Evolutionary conservation across 2,113 vertebrate genomes (phyloP).

Genomic region (Lipotes vexillifer): DNA sequence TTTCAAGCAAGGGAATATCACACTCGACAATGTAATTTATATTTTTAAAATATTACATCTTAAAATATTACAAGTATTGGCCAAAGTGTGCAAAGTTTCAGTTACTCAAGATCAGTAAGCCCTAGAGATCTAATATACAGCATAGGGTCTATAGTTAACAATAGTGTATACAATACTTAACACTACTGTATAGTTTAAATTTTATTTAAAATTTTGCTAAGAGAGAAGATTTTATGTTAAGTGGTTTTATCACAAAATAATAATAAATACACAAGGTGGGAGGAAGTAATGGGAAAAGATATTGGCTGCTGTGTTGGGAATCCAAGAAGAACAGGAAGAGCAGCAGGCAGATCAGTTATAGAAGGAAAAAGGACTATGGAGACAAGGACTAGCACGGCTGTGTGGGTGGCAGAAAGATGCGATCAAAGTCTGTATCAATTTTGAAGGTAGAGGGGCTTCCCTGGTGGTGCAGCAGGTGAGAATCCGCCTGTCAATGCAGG

Average conservation of each 20-base stretch:
- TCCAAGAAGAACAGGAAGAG: background rate
- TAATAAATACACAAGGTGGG: background rate
- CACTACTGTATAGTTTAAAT: background rate
- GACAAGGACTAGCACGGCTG: background rate
- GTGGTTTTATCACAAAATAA: background rate
- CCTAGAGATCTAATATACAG: background rate
- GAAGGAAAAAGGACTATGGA: background rate
- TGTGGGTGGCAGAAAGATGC: background rate
- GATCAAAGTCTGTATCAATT: background rate
- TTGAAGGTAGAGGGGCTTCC: background rate
- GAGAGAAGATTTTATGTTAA: background rate
- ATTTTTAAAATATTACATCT: background rate
- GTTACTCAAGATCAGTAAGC: background rate
- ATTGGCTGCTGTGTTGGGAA: background rate
- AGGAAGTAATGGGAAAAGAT: background rate
- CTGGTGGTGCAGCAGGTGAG: too few relatives aligned
- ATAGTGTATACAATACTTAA: background rate
- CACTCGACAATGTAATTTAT: background rate
- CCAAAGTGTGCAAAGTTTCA: background rate
- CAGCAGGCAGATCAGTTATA: background rate
- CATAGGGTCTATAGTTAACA: background rate
- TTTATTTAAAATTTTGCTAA: background rate
- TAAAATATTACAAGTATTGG: background rate
- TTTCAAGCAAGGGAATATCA: background rate
- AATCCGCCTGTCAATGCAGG: too few relatives aligned